These are phyloP conservation scores for Autographa pulchrina DNA, from an alignment of 2,888 invertebrate genomes.

Conservation along the genomic window DNA sequence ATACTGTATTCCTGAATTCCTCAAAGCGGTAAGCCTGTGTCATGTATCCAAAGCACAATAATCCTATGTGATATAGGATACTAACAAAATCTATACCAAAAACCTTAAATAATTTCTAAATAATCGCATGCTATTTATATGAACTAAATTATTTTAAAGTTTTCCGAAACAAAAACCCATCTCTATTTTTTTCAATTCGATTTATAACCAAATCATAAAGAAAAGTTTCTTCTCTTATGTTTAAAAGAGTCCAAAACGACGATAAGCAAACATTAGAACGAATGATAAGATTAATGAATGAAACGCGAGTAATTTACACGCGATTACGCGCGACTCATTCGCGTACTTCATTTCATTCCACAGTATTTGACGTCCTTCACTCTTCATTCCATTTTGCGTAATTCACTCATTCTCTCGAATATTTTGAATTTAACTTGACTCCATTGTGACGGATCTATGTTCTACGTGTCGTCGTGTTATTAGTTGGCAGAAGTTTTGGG, in stretches of 20 bases:
- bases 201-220: neutral
- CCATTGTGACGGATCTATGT: conserved; percentile 8
- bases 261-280: conserved; percentile 59
- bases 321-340: conserved; percentile 56
- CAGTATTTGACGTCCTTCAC: conserved; percentile 33
- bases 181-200: neutral
- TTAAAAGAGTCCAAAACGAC: conserved; percentile 58
- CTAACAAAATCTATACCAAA: no score
- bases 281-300: conserved; percentile 54
- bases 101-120: no score
- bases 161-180: neutral
- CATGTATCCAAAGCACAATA: neutral
- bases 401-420: conserved; percentile 27
- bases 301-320: conserved; percentile 46
- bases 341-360: conserved; percentile 55
- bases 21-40: neutral
- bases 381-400: conserved; percentile 28
- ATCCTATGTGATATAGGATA: neutral
- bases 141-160: neutral
- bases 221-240: neutral
- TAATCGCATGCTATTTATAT: no score
- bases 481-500: neutral
- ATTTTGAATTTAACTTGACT: conserved; percentile 46
- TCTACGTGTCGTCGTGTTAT: conserved; percentile 7
- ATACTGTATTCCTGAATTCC: neutral